Percentiles rank a stretch among this genome's conserved stretches.
These are phyloP conservation scores for Acleris sparsana DNA, from an alignment of 2,888 invertebrate species.

Conservation along the genomic window DNA sequence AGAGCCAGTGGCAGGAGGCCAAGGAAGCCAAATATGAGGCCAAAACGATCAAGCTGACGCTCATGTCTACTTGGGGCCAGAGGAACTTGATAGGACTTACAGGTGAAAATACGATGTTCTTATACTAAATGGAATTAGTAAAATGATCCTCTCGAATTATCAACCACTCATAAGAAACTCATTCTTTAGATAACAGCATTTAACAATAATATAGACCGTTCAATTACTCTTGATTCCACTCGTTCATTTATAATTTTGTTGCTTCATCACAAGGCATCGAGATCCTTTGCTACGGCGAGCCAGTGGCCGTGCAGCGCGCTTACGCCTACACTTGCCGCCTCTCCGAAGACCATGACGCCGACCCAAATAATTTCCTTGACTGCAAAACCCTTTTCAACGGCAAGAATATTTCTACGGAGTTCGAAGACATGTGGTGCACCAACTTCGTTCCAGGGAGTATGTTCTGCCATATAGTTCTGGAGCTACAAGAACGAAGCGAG, in stretches of 20 bases:
- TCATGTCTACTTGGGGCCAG: slow-evolving; percentile 87
- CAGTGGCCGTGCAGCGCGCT: slow-evolving; percentile 59
- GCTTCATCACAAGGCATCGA: slow-evolving; percentile 69
- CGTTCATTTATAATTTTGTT: too few species aligned
- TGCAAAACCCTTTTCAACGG: slow-evolving; percentile 86
- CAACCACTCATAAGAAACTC: too few species aligned
- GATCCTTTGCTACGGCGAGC: slow-evolving; percentile 62
- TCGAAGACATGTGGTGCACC: slow-evolving; percentile 87
- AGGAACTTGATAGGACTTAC: slow-evolving; percentile 84
- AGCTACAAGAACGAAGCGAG: slow-evolving; percentile 62
- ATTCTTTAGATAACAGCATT: too few species aligned
- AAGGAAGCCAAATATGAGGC: slow-evolving; percentile 63
- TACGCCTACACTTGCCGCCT: slow-evolving; percentile 64
- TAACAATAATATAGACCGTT: too few species aligned
- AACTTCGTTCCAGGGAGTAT: slow-evolving; percentile 62
- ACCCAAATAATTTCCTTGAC: slow-evolving; percentile 54
- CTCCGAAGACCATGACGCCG: slow-evolving; percentile 52
- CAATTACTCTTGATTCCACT: too few species aligned
- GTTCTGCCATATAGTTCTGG: slow-evolving; percentile 71
- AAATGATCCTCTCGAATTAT: too few species aligned
- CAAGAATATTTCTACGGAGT: slow-evolving; percentile 86
- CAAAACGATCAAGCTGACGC: slow-evolving; percentile 78
- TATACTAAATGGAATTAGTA: neutral
- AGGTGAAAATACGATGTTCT: slow-evolving; percentile 53
- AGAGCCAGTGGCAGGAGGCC: slow-evolving; percentile 48